Percentiles rank a stretch among this genome's conserved stretches.
These are phyloP conservation scores for Formica exsecta DNA, from an alignment of 1,140 invertebrate genomes.

Conservation along the genomic window DNA sequence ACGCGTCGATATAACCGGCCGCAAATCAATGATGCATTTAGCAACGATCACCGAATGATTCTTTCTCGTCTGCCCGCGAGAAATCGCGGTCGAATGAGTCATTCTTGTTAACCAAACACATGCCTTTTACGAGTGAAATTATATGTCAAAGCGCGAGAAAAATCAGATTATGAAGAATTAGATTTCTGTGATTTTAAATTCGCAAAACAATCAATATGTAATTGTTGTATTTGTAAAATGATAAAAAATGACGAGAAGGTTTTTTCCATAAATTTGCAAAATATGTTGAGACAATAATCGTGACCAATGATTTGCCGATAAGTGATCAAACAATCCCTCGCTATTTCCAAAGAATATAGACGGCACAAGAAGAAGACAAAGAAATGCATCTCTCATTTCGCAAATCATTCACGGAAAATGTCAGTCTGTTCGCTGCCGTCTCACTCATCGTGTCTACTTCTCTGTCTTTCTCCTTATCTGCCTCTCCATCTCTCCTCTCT, in stretches of 20 bases:
- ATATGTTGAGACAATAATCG: not conserved
- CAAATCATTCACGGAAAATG: constrained; percentile 63
- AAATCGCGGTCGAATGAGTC: constrained; percentile 48
- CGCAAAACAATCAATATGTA: not conserved
- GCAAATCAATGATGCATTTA: constrained; percentile 35
- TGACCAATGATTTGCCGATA: not conserved
- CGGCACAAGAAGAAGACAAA: not conserved
- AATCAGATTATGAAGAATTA: not conserved
- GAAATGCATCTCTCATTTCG: constrained; percentile 31
- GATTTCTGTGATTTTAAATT: not conserved
- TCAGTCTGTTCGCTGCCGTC: constrained; percentile 45
- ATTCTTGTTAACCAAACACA: not conserved
- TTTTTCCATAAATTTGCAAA: not conserved
- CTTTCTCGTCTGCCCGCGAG: constrained; percentile 25
- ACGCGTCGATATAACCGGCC: constrained; percentile 46
- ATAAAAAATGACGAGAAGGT: not conserved
- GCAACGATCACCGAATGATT: not conserved
- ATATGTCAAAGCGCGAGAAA: not conserved
- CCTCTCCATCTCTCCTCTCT: not conserved
- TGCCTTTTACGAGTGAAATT: constrained; percentile 2
- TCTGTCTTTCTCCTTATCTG: not conserved
- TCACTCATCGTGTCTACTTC: constrained; percentile 24
- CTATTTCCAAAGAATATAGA: not conserved
- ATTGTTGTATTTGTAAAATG: not conserved
- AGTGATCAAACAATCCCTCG: not conserved